phyloP scores from a whole-genome alignment of 2,888 invertebrate species.

The Clunio marinus region DNA sequence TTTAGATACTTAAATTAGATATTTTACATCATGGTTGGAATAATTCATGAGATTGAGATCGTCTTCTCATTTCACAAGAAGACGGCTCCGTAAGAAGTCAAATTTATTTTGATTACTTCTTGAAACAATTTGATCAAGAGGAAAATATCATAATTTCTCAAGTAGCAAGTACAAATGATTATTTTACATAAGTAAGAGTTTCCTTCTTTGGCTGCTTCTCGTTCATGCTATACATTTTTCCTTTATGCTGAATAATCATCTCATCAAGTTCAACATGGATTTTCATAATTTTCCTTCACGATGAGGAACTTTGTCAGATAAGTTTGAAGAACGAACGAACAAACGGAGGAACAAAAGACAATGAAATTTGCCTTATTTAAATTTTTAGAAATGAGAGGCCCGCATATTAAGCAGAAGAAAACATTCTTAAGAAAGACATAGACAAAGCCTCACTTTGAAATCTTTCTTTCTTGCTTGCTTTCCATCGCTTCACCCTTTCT shows the following conservation, averaged over 20 bases:
- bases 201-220: background rate
- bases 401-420: too few species aligned
- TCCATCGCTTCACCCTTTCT: too few species aligned
- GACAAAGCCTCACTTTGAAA: background rate
- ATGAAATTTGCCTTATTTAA: too few species aligned
- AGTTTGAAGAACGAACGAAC: background rate
- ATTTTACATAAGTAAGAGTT: conserved; percentile 20
- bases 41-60: conserved; percentile 29
- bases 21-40: too few species aligned
- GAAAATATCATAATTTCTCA: conserved; percentile 17
- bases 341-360: background rate
- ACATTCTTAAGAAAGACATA: too few species aligned
- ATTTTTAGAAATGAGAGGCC: too few species aligned
- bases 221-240: background rate
- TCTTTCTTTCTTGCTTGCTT: background rate
- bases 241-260: conserved; percentile 28
- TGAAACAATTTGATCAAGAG: background rate
- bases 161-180: conserved; percentile 13
- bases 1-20: too few species aligned
- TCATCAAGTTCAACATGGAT: conserved; percentile 29
- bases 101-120: conserved; percentile 28
- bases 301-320: background rate
- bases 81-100: background rate
- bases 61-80: too few species aligned
- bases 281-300: conserved; percentile 31